Conservation (phyloP, 2,888 invertebrate genomes). For the Melinaea menophilus region DNA sequence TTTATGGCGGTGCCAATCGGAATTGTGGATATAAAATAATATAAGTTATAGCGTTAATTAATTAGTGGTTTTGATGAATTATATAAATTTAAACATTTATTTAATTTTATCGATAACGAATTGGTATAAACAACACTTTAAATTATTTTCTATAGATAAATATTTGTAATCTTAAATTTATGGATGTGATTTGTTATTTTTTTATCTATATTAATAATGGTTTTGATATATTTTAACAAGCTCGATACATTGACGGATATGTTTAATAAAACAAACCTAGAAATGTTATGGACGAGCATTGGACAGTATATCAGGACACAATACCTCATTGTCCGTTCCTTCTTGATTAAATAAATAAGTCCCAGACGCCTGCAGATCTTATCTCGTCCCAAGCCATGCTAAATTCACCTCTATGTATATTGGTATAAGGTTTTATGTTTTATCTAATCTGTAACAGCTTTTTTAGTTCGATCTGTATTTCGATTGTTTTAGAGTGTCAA, state of each 20-base stretch:
- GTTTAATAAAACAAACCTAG: constrained; percentile 46
- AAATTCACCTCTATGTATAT: constrained; percentile 51
- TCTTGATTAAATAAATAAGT: constrained; percentile 73
- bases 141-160: constrained; percentile 3
- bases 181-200: background rate
- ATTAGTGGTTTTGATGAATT: constrained; percentile 37
- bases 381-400: constrained; percentile 52
- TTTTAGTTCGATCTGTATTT: constrained; percentile 42
- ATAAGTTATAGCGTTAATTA: constrained; percentile 46
- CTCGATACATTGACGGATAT: constrained; percentile 36
- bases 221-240: constrained; percentile 14
- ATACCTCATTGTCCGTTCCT: constrained; percentile 76
- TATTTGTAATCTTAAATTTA: constrained; percentile 3
- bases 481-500: constrained; percentile 41
- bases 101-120: constrained; percentile 11
- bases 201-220: background rate
- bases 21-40: constrained; percentile 31
- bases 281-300: constrained; percentile 55
- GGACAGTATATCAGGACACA: constrained; percentile 72
- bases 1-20: background rate
- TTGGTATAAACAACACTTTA: constrained; percentile 4
- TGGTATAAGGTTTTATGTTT: constrained; percentile 49
- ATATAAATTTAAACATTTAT: constrained; percentile 19
- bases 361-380: constrained; percentile 66
- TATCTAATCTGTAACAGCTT: constrained; percentile 46